Conservation (phyloP, 2,113 vertebrate species). For the Xerus inauris region DNA sequence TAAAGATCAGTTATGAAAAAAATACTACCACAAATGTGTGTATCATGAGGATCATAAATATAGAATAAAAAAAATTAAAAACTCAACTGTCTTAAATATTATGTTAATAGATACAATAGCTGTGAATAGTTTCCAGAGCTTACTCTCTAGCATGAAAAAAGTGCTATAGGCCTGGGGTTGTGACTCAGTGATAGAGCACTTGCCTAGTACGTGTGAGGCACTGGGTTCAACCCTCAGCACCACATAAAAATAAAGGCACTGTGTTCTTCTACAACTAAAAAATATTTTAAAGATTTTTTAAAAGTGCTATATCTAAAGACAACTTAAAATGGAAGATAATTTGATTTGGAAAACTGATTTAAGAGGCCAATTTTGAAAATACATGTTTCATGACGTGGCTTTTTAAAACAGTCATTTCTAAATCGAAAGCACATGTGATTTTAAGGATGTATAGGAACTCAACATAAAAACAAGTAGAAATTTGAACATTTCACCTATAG, state of each 20-base stretch:
- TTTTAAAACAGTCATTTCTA: conserved; percentile 45
- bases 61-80: background rate
- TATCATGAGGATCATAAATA: conserved; percentile 31
- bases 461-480: conserved; percentile 4
- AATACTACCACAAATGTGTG: background rate
- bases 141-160: conserved; percentile 7
- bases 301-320: background rate
- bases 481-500: background rate
- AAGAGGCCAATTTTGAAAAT: background rate
- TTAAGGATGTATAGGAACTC: background rate
- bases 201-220: too few species aligned
- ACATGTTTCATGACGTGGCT: background rate
- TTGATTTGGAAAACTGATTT: background rate
- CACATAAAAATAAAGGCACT: too few species aligned
- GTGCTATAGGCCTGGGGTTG: background rate
- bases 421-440: background rate
- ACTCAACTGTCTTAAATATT: background rate
- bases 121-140: background rate
- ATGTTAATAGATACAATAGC: background rate
- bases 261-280: too few species aligned
- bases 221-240: too few species aligned
- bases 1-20: conserved; percentile 44
- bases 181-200: too few species aligned
- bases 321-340: background rate
- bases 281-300: background rate